Evolutionary conservation across 2,797 vertebrate species (phyloP), one percentile per base, ranked within the genome.

Genomic region (Kryptolebias ocellatus): DNA sequence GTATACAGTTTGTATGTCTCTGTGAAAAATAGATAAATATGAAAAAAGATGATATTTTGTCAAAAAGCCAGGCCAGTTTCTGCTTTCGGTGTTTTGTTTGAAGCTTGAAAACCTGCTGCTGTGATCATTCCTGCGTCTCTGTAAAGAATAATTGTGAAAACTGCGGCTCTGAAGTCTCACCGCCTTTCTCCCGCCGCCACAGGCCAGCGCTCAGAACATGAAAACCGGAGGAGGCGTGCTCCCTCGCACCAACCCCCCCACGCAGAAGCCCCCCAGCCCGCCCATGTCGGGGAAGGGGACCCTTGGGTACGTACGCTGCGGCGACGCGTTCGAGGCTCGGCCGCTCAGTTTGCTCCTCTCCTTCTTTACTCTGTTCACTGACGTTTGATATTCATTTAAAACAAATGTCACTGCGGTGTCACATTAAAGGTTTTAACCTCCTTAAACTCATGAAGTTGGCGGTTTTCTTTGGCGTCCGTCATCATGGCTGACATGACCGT

Each of bases 171-270:
- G 34, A 37, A 10, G 34, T 10, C 6, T 37, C 8, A 8, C 9
- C 50, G 44, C 64, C 3, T 44, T 8, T 31, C 4, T 57, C 57
- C 52, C 61, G 20, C 56, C 31, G 49, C 64, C 17, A 3, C 84
- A 99, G 98, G 98, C 98, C 90, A 98, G 96, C 70, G 95, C 96
- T 75, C 97, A 99, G 94, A 99, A 97, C 79, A 98, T 98, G 96
- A 99, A 99, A 93, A 94, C 96, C 60, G 97, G 85, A 24, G 92
- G 87, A 34, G 90, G 83, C 57, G 94, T 90, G 55, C 94, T 98
- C 72, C 97, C 97, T 66, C 96, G 96, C 81, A 99, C 97, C 58
- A 97, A 96, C 74, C 97, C 98, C 56, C 98, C 98, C 18, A 98
- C 97, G 67, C 98, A 99, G 95, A 99, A 99, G 84, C 98, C 98